phyloP scores from a whole-genome alignment of 2,797 vertebrate species.

The Muraenolepis orangiensis region DNA sequence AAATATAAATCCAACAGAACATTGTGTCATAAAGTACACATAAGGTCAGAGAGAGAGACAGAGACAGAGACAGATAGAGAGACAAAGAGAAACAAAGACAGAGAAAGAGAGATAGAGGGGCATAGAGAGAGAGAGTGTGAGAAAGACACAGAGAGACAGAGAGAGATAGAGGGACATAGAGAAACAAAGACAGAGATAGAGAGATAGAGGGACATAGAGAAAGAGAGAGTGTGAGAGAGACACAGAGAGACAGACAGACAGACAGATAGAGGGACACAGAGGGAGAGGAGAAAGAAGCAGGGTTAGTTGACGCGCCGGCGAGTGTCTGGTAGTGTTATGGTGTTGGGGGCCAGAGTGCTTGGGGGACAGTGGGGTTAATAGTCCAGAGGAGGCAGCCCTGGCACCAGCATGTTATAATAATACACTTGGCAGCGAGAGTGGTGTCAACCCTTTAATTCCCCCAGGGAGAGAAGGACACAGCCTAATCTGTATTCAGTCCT shows the following conservation, averaged over 20 bases:
- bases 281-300: neutral
- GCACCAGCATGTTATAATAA: constrained; percentile 94
- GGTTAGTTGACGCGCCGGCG: constrained; percentile 21
- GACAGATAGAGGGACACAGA: neutral
- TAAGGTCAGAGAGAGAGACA: constrained; percentile 3
- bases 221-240: too few species aligned
- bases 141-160: too few species aligned
- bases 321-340: constrained; percentile 50
- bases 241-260: too few species aligned
- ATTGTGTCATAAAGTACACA: constrained; percentile 35
- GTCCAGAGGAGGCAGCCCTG: constrained; percentile 88
- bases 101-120: too few species aligned
- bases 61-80: too few species aligned
- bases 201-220: too few species aligned
- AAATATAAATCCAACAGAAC: neutral
- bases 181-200: too few species aligned
- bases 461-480: constrained; percentile 96
- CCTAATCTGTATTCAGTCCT: constrained; percentile 99
- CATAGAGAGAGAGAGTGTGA: too few species aligned
- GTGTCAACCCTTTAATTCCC: constrained; percentile 98
- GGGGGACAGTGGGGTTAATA: constrained; percentile 86
- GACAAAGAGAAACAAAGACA: too few species aligned
- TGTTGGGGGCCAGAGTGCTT: constrained; percentile 57
- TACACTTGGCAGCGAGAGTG: constrained; percentile 92
- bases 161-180: neutral